Conservation (phyloP, 2,888 invertebrate species). For the Diabrotica balteata region DNA sequence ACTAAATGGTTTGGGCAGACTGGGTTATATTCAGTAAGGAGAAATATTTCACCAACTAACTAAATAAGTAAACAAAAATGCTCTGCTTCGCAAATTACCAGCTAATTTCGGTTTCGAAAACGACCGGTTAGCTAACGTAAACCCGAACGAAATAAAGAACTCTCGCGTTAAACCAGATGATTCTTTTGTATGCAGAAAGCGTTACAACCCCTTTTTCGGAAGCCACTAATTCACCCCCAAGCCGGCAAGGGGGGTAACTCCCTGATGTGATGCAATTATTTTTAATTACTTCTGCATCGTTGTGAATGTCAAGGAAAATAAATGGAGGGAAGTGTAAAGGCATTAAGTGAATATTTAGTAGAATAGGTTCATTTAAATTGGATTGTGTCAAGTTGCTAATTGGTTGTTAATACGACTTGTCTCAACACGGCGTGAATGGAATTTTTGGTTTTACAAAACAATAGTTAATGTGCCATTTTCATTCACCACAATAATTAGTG, state of each 20-base stretch:
- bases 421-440: slow-evolving; percentile 2
- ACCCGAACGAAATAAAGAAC: slow-evolving; percentile 4
- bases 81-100: no score
- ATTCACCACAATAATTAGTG: no score
- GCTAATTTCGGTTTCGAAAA: no score
- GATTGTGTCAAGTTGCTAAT: slow-evolving; percentile 5
- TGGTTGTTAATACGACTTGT: slow-evolving; percentile 8
- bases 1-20: no score
- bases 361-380: slow-evolving; percentile 15
- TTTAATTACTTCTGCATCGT: slow-evolving; percentile 31
- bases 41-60: no score
- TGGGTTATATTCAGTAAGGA: no score
- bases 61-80: no score
- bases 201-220: slow-evolving; percentile 19
- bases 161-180: neutral
- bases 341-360: slow-evolving; percentile 21
- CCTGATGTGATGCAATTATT: slow-evolving; percentile 28
- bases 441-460: neutral
- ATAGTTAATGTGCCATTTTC: neutral
- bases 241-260: neutral
- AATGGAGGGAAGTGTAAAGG: slow-evolving; percentile 21
- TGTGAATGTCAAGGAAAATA: slow-evolving; percentile 27
- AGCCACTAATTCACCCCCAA: slow-evolving; percentile 24
- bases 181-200: slow-evolving; percentile 25
- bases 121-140: no score